These are phyloP conservation scores for Brenthis hecate DNA, from an alignment of 2,888 invertebrate species.

Conservation along the genomic window DNA sequence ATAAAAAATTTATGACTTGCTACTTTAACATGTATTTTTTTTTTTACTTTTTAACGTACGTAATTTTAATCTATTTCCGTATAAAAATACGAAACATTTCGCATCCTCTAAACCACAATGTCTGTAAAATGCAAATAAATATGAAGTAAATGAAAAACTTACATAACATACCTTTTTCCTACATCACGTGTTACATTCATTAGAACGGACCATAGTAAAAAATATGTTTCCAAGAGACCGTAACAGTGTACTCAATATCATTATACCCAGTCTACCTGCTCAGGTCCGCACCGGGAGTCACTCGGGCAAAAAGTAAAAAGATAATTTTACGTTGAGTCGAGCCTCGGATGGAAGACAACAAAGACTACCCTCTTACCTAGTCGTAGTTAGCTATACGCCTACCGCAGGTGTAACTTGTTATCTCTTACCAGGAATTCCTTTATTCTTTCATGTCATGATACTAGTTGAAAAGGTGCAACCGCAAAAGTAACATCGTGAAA, in stretches of 20 bases:
- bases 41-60: no score
- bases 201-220: background rate
- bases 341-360: slow-evolving; percentile 71
- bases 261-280: slow-evolving; percentile 75
- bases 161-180: slow-evolving; percentile 11
- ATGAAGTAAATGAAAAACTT: background rate
- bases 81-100: no score
- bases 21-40: no score
- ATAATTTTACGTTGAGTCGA: slow-evolving; percentile 74
- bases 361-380: slow-evolving; percentile 72
- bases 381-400: slow-evolving; percentile 67
- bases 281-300: slow-evolving; percentile 62
- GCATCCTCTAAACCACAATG: no score
- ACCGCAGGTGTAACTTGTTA: slow-evolving; percentile 77
- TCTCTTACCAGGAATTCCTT: slow-evolving; percentile 67
- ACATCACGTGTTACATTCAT: slow-evolving; percentile 14
- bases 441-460: slow-evolving; percentile 57
- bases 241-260: slow-evolving; percentile 48
- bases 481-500: slow-evolving; percentile 50
- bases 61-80: no score
- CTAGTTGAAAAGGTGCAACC: slow-evolving; percentile 54
- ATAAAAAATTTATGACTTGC: no score
- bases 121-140: background rate
- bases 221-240: slow-evolving; percentile 12
- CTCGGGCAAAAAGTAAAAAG: slow-evolving; percentile 77